Percentiles rank a stretch among this genome's conserved stretches.
Conservation (phyloP, 2,888 invertebrate species). For the Tridacna crocea region DNA sequence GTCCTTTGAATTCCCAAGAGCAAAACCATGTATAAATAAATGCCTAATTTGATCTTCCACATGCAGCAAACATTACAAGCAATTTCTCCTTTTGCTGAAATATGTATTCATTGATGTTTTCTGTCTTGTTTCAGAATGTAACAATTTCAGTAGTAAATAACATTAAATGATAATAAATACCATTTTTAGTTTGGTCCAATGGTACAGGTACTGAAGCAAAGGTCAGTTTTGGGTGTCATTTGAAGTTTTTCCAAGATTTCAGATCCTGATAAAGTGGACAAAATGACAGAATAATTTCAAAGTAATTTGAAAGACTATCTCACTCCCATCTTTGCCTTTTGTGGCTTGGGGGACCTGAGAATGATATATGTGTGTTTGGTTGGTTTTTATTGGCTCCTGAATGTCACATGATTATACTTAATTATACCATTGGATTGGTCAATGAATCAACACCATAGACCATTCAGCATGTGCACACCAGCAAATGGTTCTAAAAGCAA, state of each 20-base stretch:
- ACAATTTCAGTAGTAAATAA: too few relatives aligned
- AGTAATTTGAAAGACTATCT: conserved; percentile 23
- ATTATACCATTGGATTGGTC: conserved; percentile 50
- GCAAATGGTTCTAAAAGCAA: too few relatives aligned
- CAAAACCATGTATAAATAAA: too few relatives aligned
- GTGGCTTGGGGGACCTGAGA: conserved; percentile 16
- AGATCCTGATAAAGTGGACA: neutral
- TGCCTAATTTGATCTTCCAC: too few relatives aligned
- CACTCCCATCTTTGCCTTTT: conserved; percentile 15
- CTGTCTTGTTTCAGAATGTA: too few relatives aligned
- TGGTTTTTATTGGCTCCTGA: conserved; percentile 9
- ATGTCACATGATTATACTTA: conserved; percentile 46
- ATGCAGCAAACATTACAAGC: too few relatives aligned
- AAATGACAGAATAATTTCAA: conserved; percentile 9
- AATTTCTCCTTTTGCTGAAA: neutral
- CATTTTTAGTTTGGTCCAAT: neutral
- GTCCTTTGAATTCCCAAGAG: too few relatives aligned
- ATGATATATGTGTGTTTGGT: conserved; percentile 46
- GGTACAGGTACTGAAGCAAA: neutral
- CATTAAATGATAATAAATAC: neutral
- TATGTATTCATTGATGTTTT: too few relatives aligned
- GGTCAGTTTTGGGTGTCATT: neutral
- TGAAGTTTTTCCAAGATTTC: conserved; percentile 18
- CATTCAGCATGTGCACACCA: too few relatives aligned
- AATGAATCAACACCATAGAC: conserved; percentile 48